Percentiles rank a stretch among this genome's conserved stretches.
phyloP scores from a whole-genome alignment of 2,113 vertebrate genomes.

The Coracopsis vasa region DNA sequence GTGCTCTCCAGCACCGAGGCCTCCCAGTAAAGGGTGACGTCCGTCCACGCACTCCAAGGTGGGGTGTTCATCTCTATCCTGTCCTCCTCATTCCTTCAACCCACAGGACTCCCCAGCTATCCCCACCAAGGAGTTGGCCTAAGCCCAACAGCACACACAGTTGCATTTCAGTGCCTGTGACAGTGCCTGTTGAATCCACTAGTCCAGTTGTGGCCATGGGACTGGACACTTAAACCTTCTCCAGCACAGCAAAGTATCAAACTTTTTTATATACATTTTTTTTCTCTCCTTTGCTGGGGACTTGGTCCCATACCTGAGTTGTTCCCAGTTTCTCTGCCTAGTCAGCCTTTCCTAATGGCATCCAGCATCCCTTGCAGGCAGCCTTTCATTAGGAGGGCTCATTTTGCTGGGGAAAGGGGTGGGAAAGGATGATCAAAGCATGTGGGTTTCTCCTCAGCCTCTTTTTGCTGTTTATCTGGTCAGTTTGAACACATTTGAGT shows the following conservation, averaged over 20 bases:
- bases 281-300: not conserved
- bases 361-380: not conserved
- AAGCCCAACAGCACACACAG: not conserved
- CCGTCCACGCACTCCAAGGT: not conserved
- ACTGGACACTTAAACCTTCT: not conserved
- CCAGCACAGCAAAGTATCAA: not conserved
- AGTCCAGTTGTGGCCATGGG: not conserved
- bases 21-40: fast-evolving
- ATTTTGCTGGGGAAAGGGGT: not conserved
- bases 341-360: not conserved
- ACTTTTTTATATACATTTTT: fast-evolving
- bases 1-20: fast-evolving
- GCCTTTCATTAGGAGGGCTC: not conserved
- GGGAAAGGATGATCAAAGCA: not conserved
- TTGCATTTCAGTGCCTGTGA: fast-evolving
- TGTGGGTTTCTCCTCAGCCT: not conserved
- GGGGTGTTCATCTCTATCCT: not conserved
- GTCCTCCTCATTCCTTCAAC: not conserved
- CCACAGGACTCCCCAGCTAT: not conserved
- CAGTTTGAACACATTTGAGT: not conserved
- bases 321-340: not conserved
- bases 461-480: not conserved
- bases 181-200: fast-evolving
- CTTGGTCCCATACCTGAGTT: fast-evolving
- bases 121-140: not conserved